Evolutionary conservation across 2,797 vertebrate species (phyloP).

Genomic region (Chelonia mydas): DNA sequence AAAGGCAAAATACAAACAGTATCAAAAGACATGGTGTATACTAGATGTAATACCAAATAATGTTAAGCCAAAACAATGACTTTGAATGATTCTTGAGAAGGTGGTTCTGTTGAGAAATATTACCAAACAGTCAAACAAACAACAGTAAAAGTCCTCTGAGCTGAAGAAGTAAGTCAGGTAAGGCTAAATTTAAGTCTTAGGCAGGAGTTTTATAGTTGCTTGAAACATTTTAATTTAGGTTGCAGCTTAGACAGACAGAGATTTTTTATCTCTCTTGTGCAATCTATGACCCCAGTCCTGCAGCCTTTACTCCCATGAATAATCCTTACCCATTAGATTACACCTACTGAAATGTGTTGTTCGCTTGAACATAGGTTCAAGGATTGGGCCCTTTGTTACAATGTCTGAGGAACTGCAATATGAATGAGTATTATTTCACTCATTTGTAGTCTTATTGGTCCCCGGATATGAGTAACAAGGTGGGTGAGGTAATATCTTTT

Average conservation of each 20-base stretch:
- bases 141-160: not conserved
- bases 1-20: not conserved
- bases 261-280: not conserved
- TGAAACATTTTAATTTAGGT: constrained; percentile 10
- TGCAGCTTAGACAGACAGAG: not conserved
- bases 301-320: not conserved
- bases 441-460: too few relatives aligned
- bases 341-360: not conserved
- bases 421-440: not conserved
- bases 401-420: not conserved
- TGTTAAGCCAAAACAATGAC: not conserved
- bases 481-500: too few relatives aligned
- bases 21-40: not conserved
- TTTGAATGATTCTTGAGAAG: not conserved
- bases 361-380: not conserved
- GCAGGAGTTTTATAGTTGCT: not conserved
- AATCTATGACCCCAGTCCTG: not conserved
- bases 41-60: not conserved
- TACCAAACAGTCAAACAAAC: not conserved
- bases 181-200: not conserved
- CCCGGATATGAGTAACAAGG: too few relatives aligned
- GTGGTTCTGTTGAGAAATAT: not conserved
- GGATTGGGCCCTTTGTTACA: rapidly evolving
- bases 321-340: not conserved
- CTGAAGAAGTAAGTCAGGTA: not conserved